phyloP scores from a whole-genome alignment of 2,113 vertebrate species.

The Hippocampus zosterae region DNA sequence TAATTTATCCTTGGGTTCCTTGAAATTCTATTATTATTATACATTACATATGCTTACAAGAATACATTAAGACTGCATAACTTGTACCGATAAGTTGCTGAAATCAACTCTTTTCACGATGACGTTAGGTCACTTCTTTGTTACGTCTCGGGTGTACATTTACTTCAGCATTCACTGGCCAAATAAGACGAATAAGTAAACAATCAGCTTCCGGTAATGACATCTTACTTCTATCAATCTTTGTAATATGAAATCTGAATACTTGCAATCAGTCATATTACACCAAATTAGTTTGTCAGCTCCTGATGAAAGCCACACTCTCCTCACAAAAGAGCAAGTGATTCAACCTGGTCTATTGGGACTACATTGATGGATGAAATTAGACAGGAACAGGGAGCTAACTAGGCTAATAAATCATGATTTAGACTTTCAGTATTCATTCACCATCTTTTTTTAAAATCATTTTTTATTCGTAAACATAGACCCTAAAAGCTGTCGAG shows the following conservation, averaged over 20 bases:
- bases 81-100: slow-evolving; percentile 8
- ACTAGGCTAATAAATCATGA: neutral
- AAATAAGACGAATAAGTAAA: neutral
- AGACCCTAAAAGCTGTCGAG: neutral
- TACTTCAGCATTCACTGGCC: neutral
- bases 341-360: neutral
- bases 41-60: neutral
- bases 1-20: neutral
- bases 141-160: neutral
- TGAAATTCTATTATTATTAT: slow-evolving; percentile 16
- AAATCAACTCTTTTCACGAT: neutral
- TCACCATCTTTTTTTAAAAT: neutral
- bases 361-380: neutral
- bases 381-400: neutral
- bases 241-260: neutral
- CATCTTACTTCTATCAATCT: neutral
- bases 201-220: neutral
- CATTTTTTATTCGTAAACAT: neutral
- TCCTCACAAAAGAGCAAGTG: neutral
- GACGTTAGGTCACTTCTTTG: neutral
- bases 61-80: neutral
- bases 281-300: neutral
- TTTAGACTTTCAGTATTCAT: neutral
- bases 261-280: neutral
- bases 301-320: neutral